phyloP scores from a whole-genome alignment of 2,888 invertebrate genomes.

The Bimastos eiseni region DNA sequence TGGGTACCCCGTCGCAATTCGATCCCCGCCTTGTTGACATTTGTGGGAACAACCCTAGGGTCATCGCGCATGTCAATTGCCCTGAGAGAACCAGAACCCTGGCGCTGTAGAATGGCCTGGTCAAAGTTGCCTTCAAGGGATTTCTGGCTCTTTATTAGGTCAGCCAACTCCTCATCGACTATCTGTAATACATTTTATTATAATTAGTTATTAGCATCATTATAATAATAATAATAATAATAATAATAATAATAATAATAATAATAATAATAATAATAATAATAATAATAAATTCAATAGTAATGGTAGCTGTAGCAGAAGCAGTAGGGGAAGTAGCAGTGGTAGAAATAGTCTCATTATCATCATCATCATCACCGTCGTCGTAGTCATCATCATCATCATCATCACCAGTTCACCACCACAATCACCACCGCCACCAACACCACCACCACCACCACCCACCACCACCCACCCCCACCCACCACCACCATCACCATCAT shows the following conservation, averaged over 20 bases:
- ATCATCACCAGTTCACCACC: not conserved
- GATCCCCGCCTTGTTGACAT: not conserved
- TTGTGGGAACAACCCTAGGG: not conserved
- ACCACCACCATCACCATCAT: not conserved
- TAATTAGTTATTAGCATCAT: too few species aligned
- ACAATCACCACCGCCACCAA: not conserved
- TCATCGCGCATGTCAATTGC: not conserved
- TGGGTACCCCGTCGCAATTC: constrained; percentile 57
- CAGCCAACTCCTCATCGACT: constrained; percentile 54
- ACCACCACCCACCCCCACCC: not conserved
- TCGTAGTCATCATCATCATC: not conserved
- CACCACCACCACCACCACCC: not conserved
- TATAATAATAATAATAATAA: too few species aligned
- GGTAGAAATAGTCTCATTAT: too few species aligned
- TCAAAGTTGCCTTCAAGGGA: constrained; percentile 56
- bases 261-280: not conserved
- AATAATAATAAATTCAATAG: too few species aligned
- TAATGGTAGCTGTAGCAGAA: too few species aligned
- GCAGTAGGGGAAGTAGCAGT: too few species aligned
- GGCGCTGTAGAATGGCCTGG: constrained; percentile 46
- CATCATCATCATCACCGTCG: not conserved
- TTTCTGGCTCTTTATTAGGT: constrained; percentile 54
- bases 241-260: too few species aligned
- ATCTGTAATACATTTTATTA: constrained; percentile 50
- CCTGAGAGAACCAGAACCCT: not conserved